phyloP scores from a whole-genome alignment of 2,888 invertebrate species.

The Eretmocerus hayati region DNA sequence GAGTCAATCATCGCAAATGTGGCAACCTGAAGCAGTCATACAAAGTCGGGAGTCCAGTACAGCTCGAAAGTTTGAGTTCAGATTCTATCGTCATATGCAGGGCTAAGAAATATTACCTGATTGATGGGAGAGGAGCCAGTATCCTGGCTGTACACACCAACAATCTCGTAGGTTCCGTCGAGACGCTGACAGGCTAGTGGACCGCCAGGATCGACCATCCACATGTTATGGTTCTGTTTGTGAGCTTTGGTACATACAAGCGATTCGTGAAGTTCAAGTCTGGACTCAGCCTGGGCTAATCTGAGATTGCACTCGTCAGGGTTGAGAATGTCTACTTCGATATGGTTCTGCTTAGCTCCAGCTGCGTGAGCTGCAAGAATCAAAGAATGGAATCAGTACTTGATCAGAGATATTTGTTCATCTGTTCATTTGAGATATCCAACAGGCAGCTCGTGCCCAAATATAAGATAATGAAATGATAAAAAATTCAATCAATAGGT shows the following conservation, averaged over 20 bases:
- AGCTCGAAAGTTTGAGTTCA: neutral
- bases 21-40: constrained; percentile 31
- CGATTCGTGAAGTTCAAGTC: constrained; percentile 56
- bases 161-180: constrained; percentile 61
- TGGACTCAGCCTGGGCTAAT: constrained; percentile 52
- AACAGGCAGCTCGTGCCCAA: too few species aligned
- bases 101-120: constrained; percentile 36
- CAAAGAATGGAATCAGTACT: too few species aligned
- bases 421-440: neutral
- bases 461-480: too few species aligned
- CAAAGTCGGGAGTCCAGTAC: neutral
- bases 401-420: neutral
- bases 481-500: too few species aligned
- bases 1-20: constrained; percentile 36
- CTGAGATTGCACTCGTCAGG: constrained; percentile 57
- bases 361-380: constrained; percentile 64
- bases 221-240: constrained; percentile 62
- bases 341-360: constrained; percentile 68
- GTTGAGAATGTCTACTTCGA: constrained; percentile 61
- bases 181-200: constrained; percentile 72
- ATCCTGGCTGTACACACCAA: constrained; percentile 73
- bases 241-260: constrained; percentile 63
- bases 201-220: constrained; percentile 75
- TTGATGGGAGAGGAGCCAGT: constrained; percentile 55
- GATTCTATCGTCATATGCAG: neutral